These are phyloP conservation scores for Netelia fuscicornis DNA, from an alignment of 2,888 invertebrate species.

Conservation along the genomic window DNA sequence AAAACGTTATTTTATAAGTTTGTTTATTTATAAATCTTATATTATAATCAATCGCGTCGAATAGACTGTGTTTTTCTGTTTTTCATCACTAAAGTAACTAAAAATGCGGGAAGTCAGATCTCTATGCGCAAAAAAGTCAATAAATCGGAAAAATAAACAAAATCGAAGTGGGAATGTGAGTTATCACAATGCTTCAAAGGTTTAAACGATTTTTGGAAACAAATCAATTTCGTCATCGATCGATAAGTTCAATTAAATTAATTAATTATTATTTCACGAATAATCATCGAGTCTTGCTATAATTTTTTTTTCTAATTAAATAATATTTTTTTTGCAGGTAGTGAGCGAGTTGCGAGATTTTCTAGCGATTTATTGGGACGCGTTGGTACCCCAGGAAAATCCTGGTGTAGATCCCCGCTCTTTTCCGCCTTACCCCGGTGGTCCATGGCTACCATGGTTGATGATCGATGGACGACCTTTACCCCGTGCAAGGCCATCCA, in stretches of 20 bases:
- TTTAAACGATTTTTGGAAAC: not conserved
- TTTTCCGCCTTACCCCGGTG: conserved; percentile 74
- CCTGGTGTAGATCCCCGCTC: conserved; percentile 70
- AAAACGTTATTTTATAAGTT: no score
- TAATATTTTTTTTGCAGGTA: conserved; percentile 69
- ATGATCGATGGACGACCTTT: conserved; percentile 36
- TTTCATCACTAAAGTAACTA: no score
- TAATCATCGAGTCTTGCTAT: conserved; percentile 2
- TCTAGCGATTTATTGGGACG: conserved; percentile 72
- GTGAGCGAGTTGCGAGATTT: conserved; percentile 68
- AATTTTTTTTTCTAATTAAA: conserved; percentile 7
- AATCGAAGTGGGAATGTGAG: no score
- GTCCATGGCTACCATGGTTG: conserved; percentile 80
- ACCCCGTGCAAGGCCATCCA: not conserved
- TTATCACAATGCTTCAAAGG: no score
- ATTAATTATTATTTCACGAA: not conserved
- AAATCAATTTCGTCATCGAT: no score
- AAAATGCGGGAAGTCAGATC: no score
- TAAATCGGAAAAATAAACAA: no score
- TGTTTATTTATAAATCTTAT: no score
- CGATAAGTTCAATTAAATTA: not conserved
- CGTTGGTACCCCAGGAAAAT: conserved; percentile 71
- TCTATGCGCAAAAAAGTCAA: no score
- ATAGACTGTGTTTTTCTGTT: no score
- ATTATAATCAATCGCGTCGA: no score